Evolutionary conservation across 2,888 invertebrate species (phyloP).

Genomic region (Muscina levida): DNA sequence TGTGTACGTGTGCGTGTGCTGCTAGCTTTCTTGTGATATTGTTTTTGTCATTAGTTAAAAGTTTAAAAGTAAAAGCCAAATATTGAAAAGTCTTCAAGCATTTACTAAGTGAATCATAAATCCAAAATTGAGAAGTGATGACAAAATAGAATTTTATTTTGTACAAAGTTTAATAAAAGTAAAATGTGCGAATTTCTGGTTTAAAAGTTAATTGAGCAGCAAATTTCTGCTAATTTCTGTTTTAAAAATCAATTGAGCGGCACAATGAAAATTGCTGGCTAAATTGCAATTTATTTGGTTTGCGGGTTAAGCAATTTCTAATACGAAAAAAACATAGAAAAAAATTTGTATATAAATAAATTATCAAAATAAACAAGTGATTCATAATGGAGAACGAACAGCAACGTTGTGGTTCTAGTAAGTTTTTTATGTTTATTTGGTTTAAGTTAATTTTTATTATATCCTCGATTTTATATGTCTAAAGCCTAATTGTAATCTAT

Average conservation of each 20-base stretch:
- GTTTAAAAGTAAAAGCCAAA: background rate
- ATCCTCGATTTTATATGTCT: no score
- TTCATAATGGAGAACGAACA: background rate
- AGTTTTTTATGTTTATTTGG: no score
- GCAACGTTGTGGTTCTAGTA: constrained; percentile 1
- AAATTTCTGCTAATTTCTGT: no score
- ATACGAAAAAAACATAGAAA: no score
- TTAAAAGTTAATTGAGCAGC: constrained; percentile 10
- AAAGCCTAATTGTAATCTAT: no score
- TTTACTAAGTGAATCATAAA: constrained; percentile 34
- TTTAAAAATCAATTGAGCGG: constrained; percentile 7
- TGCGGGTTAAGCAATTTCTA: no score
- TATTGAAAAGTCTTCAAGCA: constrained; percentile 18
- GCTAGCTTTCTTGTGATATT: background rate
- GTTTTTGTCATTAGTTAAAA: no score
- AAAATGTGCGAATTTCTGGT: no score
- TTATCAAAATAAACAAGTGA: background rate
- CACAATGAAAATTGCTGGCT: background rate
- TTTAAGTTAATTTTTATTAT: no score
- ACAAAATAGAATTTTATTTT: background rate
- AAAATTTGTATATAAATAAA: background rate
- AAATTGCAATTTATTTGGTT: background rate
- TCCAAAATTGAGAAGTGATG: constrained; percentile 42
- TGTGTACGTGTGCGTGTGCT: background rate
- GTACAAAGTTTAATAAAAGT: no score